Evolutionary conservation across 2,888 invertebrate genomes (phyloP).

Genomic region (Smittia aterrima): DNA sequence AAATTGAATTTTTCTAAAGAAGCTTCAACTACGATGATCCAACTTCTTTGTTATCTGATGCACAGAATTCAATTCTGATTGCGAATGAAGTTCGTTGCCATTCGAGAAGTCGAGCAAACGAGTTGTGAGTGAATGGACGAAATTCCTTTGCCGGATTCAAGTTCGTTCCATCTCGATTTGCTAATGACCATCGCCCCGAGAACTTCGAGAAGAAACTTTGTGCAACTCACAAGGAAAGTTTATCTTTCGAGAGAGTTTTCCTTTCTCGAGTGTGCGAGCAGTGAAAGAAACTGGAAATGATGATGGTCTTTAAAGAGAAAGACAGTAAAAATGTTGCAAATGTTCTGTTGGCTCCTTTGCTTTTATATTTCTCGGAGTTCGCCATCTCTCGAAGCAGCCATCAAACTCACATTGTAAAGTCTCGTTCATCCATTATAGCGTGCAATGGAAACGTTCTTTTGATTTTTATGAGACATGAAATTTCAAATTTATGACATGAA

Average conservation of each 20-base stretch:
- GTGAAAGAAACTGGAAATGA: not conserved
- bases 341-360: not conserved
- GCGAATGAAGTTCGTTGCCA: not conserved
- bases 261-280: not conserved
- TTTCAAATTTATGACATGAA: not conserved
- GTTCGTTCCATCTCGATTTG: slow-evolving; percentile 23
- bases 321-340: slow-evolving; percentile 16
- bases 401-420: slow-evolving; percentile 11
- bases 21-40: no score
- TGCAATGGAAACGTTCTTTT: slow-evolving; percentile 4
- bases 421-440: not conserved
- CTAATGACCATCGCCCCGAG: slow-evolving; percentile 26
- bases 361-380: not conserved
- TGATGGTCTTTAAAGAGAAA: not conserved
- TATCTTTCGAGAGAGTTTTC: slow-evolving; percentile 1
- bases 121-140: not conserved
- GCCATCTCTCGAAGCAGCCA: not conserved
- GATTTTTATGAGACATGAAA: slow-evolving; percentile 7
- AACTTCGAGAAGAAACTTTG: not conserved
- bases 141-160: not conserved
- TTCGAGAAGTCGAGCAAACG: not conserved
- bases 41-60: no score
- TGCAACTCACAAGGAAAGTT: not conserved
- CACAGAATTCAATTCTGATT: no score
- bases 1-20: no score